Evolutionary conservation across 1,140 invertebrate genomes (phyloP).

Genomic region (Drosophila biarmipes): DNA sequence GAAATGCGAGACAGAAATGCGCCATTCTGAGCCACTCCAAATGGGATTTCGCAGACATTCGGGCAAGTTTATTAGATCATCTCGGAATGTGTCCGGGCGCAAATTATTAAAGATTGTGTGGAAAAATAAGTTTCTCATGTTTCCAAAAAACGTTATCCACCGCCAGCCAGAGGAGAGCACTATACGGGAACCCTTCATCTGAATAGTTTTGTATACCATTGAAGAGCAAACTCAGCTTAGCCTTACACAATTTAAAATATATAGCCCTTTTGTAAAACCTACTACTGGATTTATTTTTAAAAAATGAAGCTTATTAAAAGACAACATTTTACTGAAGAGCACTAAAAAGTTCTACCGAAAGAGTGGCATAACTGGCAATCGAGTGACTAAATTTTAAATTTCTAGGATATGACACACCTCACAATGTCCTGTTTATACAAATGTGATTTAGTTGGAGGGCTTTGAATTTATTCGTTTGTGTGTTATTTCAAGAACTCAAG

Average conservation of each 20-base stretch:
- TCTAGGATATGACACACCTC: background rate
- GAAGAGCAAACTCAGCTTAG: no score
- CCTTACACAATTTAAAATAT: no score
- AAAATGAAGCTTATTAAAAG: no score
- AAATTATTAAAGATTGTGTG: conserved; percentile 42
- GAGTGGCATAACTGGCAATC: background rate
- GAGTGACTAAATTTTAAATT: background rate
- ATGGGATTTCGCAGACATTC: conserved; percentile 41
- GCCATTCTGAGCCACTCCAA: conserved; percentile 22
- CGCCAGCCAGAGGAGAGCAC: background rate
- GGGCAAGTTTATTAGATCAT: conserved; percentile 49
- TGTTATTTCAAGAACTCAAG: background rate
- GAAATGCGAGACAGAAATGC: conserved; percentile 9
- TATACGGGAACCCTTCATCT: background rate
- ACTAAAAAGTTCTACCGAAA: background rate
- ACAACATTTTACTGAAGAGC: background rate
- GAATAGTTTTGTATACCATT: no score
- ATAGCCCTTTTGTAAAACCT: no score
- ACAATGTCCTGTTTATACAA: no score
- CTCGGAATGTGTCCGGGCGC: conserved; percentile 21
- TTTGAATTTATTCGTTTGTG: background rate
- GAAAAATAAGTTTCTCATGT: conserved; percentile 12
- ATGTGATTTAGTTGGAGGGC: no score
- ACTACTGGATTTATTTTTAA: no score
- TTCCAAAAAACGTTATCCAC: conserved; percentile 10